These are phyloP conservation scores for Acrocephalus kingi DNA, from an alignment of 2,113 vertebrate species.

Conservation along the genomic window DNA sequence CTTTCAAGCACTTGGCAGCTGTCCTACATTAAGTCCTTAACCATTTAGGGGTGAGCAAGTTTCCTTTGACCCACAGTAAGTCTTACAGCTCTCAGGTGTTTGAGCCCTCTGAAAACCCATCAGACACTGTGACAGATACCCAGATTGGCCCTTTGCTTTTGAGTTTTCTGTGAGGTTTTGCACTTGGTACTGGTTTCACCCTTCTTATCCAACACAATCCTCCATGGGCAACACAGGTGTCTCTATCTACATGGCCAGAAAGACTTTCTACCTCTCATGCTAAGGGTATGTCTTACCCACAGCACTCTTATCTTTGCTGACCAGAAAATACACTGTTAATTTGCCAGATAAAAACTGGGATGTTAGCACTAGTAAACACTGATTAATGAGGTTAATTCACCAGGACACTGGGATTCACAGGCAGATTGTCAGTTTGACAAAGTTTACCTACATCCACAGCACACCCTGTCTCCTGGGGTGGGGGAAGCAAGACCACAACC, in stretches of 20 bases:
- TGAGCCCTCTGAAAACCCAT: background rate
- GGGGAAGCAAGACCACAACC: background rate
- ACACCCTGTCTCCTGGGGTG: background rate
- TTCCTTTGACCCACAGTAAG: background rate
- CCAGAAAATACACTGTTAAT: background rate
- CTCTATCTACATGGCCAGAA: background rate
- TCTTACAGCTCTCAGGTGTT: background rate
- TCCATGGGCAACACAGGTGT: rapidly evolving
- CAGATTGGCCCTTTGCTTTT: background rate
- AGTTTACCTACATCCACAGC: background rate
- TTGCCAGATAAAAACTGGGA: background rate
- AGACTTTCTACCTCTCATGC: background rate
- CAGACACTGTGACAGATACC: background rate
- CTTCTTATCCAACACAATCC: background rate
- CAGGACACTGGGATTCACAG: background rate
- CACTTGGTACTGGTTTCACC: background rate
- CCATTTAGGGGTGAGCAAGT: background rate
- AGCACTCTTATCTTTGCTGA: background rate
- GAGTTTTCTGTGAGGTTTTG: background rate
- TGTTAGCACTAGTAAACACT: background rate
- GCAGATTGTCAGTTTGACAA: background rate
- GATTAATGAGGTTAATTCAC: background rate
- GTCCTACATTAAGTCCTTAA: background rate
- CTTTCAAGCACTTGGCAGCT: background rate
- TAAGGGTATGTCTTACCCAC: background rate